Base-by-base conservation (phyloP, 2,797 vertebrate species). In the Setipinna tenuifilis region DNA sequence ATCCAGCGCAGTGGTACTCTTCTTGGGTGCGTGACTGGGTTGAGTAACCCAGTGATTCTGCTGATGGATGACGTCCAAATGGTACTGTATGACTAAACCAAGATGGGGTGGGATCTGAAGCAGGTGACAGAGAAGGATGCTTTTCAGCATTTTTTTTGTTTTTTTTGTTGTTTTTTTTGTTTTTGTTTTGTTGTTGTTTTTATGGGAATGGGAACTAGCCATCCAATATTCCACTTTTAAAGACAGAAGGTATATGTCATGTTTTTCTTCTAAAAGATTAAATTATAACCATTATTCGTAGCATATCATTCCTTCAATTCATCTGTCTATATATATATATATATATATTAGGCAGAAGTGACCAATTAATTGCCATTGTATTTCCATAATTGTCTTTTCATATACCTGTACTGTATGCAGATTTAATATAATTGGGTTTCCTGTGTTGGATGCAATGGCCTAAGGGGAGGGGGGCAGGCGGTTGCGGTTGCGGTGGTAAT, bases 261-360 rank as follows among this genome's bases (percentile, higher is more conserved):
- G 83, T 68, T 83, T 50, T 75, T 83, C 68, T 81, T 84, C 83
- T 48, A 25, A 80, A 78, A 28, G 35, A 54, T 58, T 57, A 2
- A 41, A n/a, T 41, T 9, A 19, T 78, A 21, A 6, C 19, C 84
- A 78, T 89, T 84, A 85, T 84, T 75, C 88, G 65, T 85, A 88
- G 87, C 89, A 90, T 89, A 89, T 88, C 83, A 85, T 87, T 90
- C 81, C 71, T 81, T 86, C 31, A 75, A 83, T 83, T 82, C 46
- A 68, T 41, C 82, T 82, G 41, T 83, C 19, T 83, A 58, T 68
- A 59, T 46, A 82, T 58, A 48, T 57, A 44, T 48, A 31, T n/a
- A 83, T 75, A 46, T 83, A 62, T 80, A 58, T 83, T 17, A 58
- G 46, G 68, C 35, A 48, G 80, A 48, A 65, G 46, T 3, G 71